phyloP scores from a whole-genome alignment of 23 tunicate species.

The Halocynthia roretzi region DNA sequence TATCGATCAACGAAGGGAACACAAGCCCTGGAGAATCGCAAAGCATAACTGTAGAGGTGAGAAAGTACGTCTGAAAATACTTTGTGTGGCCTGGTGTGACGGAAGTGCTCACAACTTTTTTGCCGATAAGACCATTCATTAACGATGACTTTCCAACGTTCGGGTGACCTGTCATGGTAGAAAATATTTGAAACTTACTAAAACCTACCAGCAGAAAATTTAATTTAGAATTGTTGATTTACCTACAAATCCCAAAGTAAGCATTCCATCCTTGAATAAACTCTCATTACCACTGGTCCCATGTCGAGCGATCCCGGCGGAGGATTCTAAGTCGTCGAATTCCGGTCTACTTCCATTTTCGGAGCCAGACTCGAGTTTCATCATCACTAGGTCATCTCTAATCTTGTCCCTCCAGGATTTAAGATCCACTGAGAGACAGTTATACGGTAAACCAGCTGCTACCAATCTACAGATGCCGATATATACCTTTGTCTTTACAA shows the following conservation, averaged over 20 bases:
- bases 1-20: constrained; percentile 78
- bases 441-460: not conserved
- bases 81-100: constrained; percentile 98
- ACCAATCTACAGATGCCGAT: not conserved
- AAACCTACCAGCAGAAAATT: not conserved
- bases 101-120: constrained; percentile 87
- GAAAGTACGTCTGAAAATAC: constrained; percentile 81
- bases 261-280: constrained; percentile 34
- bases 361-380: not conserved
- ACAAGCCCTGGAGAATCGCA: constrained; percentile 95
- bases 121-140: constrained; percentile 93
- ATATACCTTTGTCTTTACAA: constrained; percentile 51
- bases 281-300: not conserved
- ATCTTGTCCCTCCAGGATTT: constrained; percentile 68
- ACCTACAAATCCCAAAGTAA: constrained; percentile 78
- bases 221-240: not conserved
- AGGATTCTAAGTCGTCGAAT: not conserved
- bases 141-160: constrained; percentile 95
- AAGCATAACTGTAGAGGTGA: constrained; percentile 57
- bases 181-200: not conserved
- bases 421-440: constrained; percentile 41
- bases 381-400: constrained; percentile 31
- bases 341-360: not conserved
- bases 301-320: not conserved
- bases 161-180: constrained; percentile 52